Conservation (phyloP, 2,888 invertebrate genomes). For the Apomyelois bistriatella region DNA sequence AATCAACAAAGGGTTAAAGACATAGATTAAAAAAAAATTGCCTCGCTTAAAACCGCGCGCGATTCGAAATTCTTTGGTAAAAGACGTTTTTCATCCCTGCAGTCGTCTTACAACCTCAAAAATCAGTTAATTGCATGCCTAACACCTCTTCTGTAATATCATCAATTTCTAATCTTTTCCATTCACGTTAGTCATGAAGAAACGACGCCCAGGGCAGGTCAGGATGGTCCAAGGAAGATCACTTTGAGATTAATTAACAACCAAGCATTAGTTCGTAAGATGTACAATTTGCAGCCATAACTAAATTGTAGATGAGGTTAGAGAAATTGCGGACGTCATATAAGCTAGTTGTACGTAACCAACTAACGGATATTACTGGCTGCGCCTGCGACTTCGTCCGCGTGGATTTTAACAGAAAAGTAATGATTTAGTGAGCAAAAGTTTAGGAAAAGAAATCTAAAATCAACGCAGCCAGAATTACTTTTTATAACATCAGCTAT, state of each 20-base stretch:
- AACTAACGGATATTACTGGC: background rate
- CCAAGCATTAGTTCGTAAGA: constrained; percentile 12
- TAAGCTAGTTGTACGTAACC: background rate
- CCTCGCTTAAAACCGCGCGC: too few relatives aligned
- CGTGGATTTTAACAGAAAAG: too few relatives aligned
- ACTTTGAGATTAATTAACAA: constrained; percentile 53
- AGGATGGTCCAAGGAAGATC: constrained; percentile 60
- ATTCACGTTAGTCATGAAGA: constrained; percentile 32
- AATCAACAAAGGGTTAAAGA: too few relatives aligned
- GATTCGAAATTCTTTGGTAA: too few relatives aligned
- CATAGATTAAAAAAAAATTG: too few relatives aligned
- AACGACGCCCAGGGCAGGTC: constrained; percentile 53
- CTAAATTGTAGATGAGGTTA: constrained; percentile 10
- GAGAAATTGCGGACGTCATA: constrained; percentile 30
- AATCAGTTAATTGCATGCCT: background rate
- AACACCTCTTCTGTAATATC: background rate
- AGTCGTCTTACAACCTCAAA: too few relatives aligned
- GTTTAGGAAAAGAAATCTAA: too few relatives aligned
- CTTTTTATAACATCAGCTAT: too few relatives aligned
- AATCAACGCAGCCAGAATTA: too few relatives aligned
- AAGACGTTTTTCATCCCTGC: too few relatives aligned
- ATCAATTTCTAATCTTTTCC: constrained; percentile 25
- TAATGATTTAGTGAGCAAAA: too few relatives aligned
- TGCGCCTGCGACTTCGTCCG: too few relatives aligned
- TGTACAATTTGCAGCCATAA: constrained; percentile 7